A percentile compares a stretch with the other conserved stretches of the same genome.
phyloP scores from a whole-genome alignment of 53 echinoderm and acorn worm genomes.

The Stichopus horrens region DNA sequence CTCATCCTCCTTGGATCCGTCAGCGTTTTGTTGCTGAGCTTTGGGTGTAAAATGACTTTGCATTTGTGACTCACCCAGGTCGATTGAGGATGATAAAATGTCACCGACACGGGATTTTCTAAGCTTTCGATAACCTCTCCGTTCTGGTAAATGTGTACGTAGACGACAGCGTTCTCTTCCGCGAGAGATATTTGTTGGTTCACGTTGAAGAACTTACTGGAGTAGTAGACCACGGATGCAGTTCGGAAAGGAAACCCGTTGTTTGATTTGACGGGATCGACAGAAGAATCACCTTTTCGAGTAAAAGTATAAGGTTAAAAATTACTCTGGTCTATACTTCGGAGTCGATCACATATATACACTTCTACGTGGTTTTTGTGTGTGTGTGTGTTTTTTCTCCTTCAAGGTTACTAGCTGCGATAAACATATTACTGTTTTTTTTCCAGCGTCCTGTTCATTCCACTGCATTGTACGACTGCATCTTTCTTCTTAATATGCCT shows the following conservation, averaged over 20 bases:
- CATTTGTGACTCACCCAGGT: conserved; percentile 12
- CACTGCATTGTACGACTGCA: too few relatives aligned
- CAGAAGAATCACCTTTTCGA: not conserved
- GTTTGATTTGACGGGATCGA: not conserved
- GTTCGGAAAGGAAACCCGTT: conserved; percentile 43
- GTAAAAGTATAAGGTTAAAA: not conserved
- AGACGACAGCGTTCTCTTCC: conserved; percentile 55
- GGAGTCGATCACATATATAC: too few relatives aligned
- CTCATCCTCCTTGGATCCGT: too few relatives aligned
- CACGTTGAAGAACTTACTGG: conserved; percentile 61
- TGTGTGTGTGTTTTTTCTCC: too few relatives aligned
- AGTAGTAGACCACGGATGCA: conserved; percentile 55
- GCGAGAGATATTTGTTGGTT: conserved; percentile 38
- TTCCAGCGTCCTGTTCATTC: too few relatives aligned
- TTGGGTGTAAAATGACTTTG: too few relatives aligned
- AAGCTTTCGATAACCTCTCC: conserved; percentile 53
- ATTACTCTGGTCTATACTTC: not conserved
- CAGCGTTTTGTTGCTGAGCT: too few relatives aligned
- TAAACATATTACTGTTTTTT: too few relatives aligned
- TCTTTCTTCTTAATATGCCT: too few relatives aligned
- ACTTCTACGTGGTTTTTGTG: too few relatives aligned
- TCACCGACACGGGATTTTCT: conserved; percentile 54
- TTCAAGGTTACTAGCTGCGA: too few relatives aligned
- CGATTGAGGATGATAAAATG: conserved; percentile 54
- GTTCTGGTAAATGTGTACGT: conserved; percentile 53